Evolutionary conservation across 1,140 invertebrate species (phyloP).

Genomic region (Acromyrmex charruanus): DNA sequence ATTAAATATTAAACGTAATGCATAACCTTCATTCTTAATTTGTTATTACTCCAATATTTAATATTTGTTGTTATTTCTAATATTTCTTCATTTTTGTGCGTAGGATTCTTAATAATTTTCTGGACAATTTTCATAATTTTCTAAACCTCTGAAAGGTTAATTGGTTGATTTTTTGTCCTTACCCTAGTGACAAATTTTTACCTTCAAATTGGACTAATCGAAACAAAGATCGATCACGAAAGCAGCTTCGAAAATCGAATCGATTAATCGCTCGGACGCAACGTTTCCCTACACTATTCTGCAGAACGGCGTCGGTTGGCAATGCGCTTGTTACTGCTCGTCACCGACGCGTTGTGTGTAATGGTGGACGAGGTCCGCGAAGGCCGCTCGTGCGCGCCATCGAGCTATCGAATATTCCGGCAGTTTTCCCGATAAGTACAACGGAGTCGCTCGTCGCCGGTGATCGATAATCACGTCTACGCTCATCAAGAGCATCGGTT

Average conservation of each 20-base stretch:
- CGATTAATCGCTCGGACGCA: not conserved
- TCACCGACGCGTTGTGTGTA: slow-evolving; percentile 74
- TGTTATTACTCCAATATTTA: too few species aligned
- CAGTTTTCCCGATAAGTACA: slow-evolving; percentile 38
- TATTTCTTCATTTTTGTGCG: too few species aligned
- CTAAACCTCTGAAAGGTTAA: not conserved
- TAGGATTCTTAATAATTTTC: too few species aligned
- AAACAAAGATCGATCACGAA: not conserved
- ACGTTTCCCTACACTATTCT: not conserved
- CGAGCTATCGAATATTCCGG: slow-evolving; percentile 62
- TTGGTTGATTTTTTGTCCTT: not conserved
- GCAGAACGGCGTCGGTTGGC: slow-evolving; percentile 52
- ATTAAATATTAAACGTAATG: too few species aligned
- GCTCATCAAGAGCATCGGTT: not conserved
- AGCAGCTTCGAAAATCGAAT: not conserved
- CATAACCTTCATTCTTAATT: too few species aligned
- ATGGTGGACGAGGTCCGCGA: slow-evolving; percentile 74
- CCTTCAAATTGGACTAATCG: not conserved
- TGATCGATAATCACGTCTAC: not conserved
- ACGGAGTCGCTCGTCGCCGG: slow-evolving; percentile 29
- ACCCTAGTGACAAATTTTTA: too few species aligned
- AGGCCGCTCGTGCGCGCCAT: slow-evolving; percentile 76
- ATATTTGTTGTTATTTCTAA: too few species aligned
- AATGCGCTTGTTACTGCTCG: slow-evolving; percentile 46
- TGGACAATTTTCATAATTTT: too few species aligned